phyloP scores from a whole-genome alignment of 1,140 invertebrate genomes.

The Cotesia vestalis region DNA sequence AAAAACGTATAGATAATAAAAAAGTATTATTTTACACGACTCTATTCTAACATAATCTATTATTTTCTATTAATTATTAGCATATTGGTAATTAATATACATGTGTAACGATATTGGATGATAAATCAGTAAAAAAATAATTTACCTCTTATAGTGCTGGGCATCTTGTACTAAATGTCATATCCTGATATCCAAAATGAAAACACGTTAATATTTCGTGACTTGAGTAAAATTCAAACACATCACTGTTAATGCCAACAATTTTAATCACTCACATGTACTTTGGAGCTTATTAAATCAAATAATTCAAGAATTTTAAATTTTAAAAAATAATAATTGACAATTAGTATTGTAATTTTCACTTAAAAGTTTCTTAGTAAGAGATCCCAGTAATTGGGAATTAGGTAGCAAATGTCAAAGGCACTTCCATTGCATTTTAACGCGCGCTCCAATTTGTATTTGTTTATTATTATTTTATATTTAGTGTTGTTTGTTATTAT shows the following conservation, averaged over 20 bases:
- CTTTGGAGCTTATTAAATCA: constrained; percentile 28
- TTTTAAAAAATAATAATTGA: neutral
- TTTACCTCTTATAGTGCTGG: constrained; percentile 69
- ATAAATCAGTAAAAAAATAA: constrained; percentile 12
- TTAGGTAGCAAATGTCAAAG: constrained; percentile 37
- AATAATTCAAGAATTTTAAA: neutral
- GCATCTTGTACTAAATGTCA: constrained; percentile 64
- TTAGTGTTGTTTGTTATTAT: constrained; percentile 3
- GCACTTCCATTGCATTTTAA: constrained; percentile 48
- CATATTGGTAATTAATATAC: too few species aligned
- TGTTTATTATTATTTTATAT: neutral
- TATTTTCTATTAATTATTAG: neutral
- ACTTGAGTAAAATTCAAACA: constrained; percentile 2
- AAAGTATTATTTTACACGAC: constrained; percentile 6
- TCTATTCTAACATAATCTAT: neutral
- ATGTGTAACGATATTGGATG: neutral
- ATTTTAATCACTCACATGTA: constrained; percentile 34
- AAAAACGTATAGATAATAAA: constrained; percentile 27
- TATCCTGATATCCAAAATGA: constrained; percentile 58
- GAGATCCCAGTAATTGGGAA: neutral
- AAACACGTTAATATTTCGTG: constrained; percentile 20
- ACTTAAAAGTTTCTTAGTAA: neutral
- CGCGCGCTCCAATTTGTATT: neutral
- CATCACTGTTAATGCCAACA: constrained; percentile 14
- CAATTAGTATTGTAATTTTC: neutral